Base-by-base conservation (phyloP, 2,888 invertebrate genomes). In the Ctena decussata region DNA sequence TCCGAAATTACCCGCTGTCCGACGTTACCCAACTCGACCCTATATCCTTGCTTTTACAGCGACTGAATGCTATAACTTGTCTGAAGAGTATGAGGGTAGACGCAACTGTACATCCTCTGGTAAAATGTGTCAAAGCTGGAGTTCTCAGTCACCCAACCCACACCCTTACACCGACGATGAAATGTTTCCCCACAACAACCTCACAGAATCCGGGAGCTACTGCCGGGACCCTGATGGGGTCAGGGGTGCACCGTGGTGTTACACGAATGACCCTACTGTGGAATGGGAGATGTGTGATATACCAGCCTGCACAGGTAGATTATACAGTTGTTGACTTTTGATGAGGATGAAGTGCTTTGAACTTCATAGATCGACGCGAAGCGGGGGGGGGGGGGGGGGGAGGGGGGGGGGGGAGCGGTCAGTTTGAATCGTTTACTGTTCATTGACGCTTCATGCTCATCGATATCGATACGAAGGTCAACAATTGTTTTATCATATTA, bases 91-190 rank as follows among this genome's bases (percentile, higher is more conserved):
- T 65, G 30, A 18, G 5, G 88, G 88, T 0, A 57, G 80, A 3
- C 60, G 84, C 11, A 74, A 71, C 27, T 83, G 77, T 69, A 82
- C 88, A 32, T 1, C 11, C 6, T 57, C 46, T 12, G 85, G 85
- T 1, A 39, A 44, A 32, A 60, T 39, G 15, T 88, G 88, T 57
- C 85, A 85, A 69, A 44, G 83, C n/a, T 88, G 88, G 88, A 82
- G 77, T 39, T 57, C 81, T 15, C 81, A 82, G 27, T 37, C 44
- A 6, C 86, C 86, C 3, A 77, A 84, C 46, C 0, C 57, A 2
- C 86, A 86, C 37, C 12, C 27, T 18, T 75, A 44, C 53, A 78
- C 74, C 11, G 27, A 53, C 39, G 74, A 44, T 0, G 32, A 5
- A 1, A 12, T 30, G 21, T 83, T 79, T 37, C 79, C 83, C 15